Evolutionary conservation across 2,888 invertebrate species (phyloP), one percentile per base, ranked within the genome.

Genomic region (Penaeus monodon): DNA sequence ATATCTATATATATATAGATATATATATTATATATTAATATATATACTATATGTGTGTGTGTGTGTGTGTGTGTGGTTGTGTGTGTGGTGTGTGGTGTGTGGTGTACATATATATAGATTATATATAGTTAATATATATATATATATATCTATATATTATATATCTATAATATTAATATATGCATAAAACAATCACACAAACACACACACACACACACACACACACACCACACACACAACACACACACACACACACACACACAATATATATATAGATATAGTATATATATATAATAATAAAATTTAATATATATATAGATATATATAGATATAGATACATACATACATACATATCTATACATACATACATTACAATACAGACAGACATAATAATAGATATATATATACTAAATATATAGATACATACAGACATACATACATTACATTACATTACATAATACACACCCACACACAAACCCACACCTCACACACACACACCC

Each of bases 231-330:
- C 38, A 81, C 68, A 81, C 3, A 29, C 14, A 65, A 81, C 68
- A 81, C 68, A 81, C 68, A 81, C 68, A 81, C 68, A 81, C 68
- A 81, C 68, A 81, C 68, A 65, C 68, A 81, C 68, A 81, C 68
- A 81, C 68, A 81, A 68, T 68, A 81, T 81, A 66, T 81, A 81
- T 81, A 81, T 81, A 81, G 73, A 81, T 81, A 81, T 49, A 81
- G 1, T 38, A 33, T 38, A 33, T 38, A 63, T 73, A 81, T 66
- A 81, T 81, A 81, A 29, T 65, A 68, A 81, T 81, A 81, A 49
- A n/a, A n/a, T n/a, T n/a, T n/a, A n/a, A 81, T 81, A 81, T 81
- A 81, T 68, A 81, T 81, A 81, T 81, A 81, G 8, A 66, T 81
- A 81, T 81, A 81, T 68, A 81, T 81, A 81, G 2, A 81, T 68